phyloP scores from a whole-genome alignment of 1,140 invertebrate genomes.

The Camponotus pennsylvanicus region DNA sequence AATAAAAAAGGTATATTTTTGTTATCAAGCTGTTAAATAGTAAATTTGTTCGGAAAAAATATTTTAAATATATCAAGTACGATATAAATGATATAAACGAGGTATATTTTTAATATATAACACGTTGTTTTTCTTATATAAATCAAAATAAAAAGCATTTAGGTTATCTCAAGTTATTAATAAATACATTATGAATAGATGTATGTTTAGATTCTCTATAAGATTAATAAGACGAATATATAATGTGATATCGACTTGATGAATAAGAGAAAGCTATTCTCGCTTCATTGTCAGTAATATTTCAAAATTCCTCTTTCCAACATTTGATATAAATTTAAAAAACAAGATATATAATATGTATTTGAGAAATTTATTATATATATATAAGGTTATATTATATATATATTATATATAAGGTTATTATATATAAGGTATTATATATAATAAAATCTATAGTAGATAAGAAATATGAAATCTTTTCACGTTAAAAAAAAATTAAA shows the following conservation, averaged over 20 bases:
- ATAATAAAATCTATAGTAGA: slow-evolving; percentile 2
- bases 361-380: slow-evolving; percentile 16
- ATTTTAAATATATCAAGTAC: no score
- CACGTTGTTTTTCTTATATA: no score
- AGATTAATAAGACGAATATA: not conserved
- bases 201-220: not conserved
- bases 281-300: not conserved
- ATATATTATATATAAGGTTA: not conserved
- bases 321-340: slow-evolving; percentile 10
- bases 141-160: not conserved
- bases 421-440: not conserved
- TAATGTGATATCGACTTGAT: not conserved
- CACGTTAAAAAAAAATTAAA: not conserved
- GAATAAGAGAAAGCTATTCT: not conserved
- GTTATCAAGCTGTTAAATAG: no score
- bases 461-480: not conserved
- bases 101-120: no score
- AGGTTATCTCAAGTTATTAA: not conserved
- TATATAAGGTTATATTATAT: not conserved
- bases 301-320: slow-evolving; percentile 8
- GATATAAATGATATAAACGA: no score
- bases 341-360: not conserved
- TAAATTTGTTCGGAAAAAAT: no score
- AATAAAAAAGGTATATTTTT: no score
- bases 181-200: not conserved